Evolutionary conservation across 2,888 invertebrate species (phyloP), one percentile per base, ranked within the genome.

Genomic region (Gymnoscelis rufifasciata): DNA sequence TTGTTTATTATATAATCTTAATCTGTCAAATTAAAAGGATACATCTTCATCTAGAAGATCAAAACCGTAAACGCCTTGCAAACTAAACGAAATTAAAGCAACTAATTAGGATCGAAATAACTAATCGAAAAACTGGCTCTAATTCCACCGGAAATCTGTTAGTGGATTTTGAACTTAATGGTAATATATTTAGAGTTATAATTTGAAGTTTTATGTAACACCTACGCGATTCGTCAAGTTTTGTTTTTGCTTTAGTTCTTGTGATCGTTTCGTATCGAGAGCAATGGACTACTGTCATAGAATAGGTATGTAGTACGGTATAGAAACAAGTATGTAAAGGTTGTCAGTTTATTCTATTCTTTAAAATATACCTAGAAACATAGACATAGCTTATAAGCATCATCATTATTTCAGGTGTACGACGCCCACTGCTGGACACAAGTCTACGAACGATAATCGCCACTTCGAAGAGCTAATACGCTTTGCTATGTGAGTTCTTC

Each of bases 191-290:
- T 35, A 38, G 28, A 23, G 24, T 11, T n/a, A 24, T 15, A 29
- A 29, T 11, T 40, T 23, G 8, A 2, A 2, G 8, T 13, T 19
- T n/a, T 74, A 78, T 76, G 78, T 54, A 65, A 70, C 76, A 71
- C 80, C 76, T 76, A 80, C 78, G 74, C 64, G 43, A 57, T 57
- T 55, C 56, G 50, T 50, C 52, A 50, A 50, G 38, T 47, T 47
- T 28, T 38, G 60, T 72, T 81, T 82, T 80, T 79, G 69, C 62
- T 47, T 52, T 59, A 55, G 72, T 78, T 79, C 74, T 74, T 72
- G 72, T 62, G 68, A 78, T 78, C 66, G 78, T 60, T 30, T 30
- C 8, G 4, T 12, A 60, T 58, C 41, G 59, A 64, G 70, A 64
- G 62, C 68, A 63, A 60, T 62, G 66, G 55, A 64, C 70, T 64